Evolutionary conservation across 2,797 vertebrate genomes (phyloP), one percentile per base, ranked within the genome.

Genomic region (Microhierax caerulescens): DNA sequence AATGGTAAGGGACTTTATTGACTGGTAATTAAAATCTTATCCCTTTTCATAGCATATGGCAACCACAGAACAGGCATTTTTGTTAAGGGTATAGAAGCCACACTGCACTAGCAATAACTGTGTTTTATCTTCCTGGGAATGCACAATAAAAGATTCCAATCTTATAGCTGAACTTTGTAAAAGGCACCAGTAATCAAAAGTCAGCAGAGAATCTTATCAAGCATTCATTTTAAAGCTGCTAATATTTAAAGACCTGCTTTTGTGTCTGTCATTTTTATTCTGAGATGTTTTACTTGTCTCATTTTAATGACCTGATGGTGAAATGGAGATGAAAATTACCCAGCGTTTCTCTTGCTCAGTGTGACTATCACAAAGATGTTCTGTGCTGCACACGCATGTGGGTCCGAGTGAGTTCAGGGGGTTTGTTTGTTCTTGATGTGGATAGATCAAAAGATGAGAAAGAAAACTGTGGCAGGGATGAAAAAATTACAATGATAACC

Each of bases 121-220:
- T 53, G n/a, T 51, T 97, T 97, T 94, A 92, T 81, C 80, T 90
- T 93, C 77, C 68, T 50, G 48, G 36, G 50, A 95, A 72, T 17
- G 51, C 59, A 88, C 47, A 85, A 88, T 91, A 90, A 93, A 92
- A 96, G 37, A 94, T 67, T 82, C 45, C 53, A 81, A 48, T 76
- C 80, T 70, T 63, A 41, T 5, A 81, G 36, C 24, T 41, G 69
- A 76, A 78, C 73, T 82, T 77, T 47, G 88, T 73, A 68, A 94
- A 89, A 93, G 54, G 70, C 37, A 63, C 24, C 41, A 39, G 67
- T 36, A 83, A 85, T 88, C 72, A 90, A 70, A 94, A 92, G 63
- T 50, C 72, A 85, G 45, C 30, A 54, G 4, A 5, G 53, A 51
- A 53, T 74, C 54, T 65, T 76, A 88, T 68, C 70, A 86, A 93